Percentiles rank a stretch among this genome's conserved stretches.
Evolutionary conservation across 2,888 invertebrate species (phyloP).

Genomic region (Pyrrhia umbra): DNA sequence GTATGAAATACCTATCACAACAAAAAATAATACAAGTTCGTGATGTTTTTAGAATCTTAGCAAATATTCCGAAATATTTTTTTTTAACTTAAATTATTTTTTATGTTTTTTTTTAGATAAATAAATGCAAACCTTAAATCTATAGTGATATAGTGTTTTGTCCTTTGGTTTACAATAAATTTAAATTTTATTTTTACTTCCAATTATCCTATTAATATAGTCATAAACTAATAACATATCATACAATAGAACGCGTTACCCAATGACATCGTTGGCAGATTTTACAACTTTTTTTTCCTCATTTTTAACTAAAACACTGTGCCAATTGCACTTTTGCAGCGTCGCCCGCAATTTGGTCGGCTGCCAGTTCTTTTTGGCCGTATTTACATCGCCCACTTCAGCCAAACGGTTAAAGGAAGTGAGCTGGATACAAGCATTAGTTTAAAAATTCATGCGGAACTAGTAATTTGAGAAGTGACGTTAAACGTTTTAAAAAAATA

Average conservation of each 20-base stretch:
- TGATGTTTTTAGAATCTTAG: too few relatives aligned
- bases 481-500: neutral
- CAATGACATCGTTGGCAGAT: conserved; percentile 30
- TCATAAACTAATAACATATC: conserved; percentile 15
- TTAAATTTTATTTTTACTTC: too few relatives aligned
- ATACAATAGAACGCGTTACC: neutral
- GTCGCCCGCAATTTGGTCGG: conserved; percentile 47
- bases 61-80: too few relatives aligned
- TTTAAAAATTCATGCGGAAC: neutral
- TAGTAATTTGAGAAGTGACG: neutral
- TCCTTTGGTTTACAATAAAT: too few relatives aligned
- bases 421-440: neutral
- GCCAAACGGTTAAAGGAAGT: conserved; percentile 26
- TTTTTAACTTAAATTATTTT: too few relatives aligned
- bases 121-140: too few relatives aligned
- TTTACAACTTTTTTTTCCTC: conserved; percentile 17
- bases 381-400: conserved; percentile 38
- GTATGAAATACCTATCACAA: too few relatives aligned
- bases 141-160: too few relatives aligned
- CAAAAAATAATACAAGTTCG: too few relatives aligned
- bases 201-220: too few relatives aligned
- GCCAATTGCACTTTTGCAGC: conserved; percentile 41
- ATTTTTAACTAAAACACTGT: conserved; percentile 37
- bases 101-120: too few relatives aligned
- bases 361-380: conserved; percentile 37